These are phyloP conservation scores for Sprattus sprattus DNA, from an alignment of 2,113 vertebrate genomes.

Conservation along the genomic window DNA sequence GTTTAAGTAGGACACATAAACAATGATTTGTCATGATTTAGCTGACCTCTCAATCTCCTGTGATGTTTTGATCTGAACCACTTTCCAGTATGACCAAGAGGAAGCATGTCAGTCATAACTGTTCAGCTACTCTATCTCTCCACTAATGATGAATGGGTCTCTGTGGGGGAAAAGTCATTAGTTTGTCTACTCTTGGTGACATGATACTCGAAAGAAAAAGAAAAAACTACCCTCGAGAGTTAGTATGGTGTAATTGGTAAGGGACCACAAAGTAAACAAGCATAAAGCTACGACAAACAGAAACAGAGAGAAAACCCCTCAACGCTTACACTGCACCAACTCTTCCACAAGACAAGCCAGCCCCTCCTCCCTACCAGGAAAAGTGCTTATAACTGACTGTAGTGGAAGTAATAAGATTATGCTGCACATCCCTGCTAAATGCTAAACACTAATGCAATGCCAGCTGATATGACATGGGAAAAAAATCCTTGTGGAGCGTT, in stretches of 20 bases:
- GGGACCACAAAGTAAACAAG: background rate
- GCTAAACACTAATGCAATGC: background rate
- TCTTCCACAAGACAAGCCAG: background rate
- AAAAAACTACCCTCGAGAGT: background rate
- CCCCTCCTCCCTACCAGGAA: background rate
- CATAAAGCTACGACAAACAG: background rate
- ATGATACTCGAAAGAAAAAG: background rate
- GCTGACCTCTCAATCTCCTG: background rate
- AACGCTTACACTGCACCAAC: too few species aligned
- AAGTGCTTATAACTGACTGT: background rate
- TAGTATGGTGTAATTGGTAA: background rate
- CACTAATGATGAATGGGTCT: too few species aligned
- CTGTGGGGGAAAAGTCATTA: too few species aligned
- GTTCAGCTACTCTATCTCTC: background rate
- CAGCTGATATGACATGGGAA: background rate
- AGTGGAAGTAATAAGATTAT: background rate
- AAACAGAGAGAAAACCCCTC: background rate
- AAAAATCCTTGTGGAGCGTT: background rate
- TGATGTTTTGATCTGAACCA: background rate
- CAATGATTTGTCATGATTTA: background rate
- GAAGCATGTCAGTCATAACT: background rate
- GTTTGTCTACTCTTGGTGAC: background rate
- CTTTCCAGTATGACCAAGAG: background rate
- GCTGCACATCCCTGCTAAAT: background rate
- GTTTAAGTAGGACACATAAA: background rate